Percentiles rank a stretch among this genome's conserved stretches.
Conservation (phyloP, 2,113 vertebrate species). For the Pavo muticus region DNA sequence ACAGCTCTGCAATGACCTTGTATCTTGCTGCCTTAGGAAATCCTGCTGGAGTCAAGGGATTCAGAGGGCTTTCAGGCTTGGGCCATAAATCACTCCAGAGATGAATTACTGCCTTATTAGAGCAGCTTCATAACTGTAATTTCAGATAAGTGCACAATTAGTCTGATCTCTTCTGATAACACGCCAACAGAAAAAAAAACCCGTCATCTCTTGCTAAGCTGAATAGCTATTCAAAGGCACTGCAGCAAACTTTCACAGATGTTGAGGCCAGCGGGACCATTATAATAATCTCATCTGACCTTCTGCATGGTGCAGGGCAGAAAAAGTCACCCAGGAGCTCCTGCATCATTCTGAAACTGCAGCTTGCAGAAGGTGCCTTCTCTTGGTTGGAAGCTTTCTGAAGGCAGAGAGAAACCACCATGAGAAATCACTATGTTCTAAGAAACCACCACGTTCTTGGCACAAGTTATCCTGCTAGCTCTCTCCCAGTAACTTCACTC, state of each 20-base stretch:
- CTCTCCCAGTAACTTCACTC: not conserved
- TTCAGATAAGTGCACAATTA: constrained; percentile 59
- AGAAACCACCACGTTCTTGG: not conserved
- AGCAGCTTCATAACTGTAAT: constrained; percentile 57
- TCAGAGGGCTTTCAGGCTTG: constrained; percentile 19
- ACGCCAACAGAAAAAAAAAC: not conserved
- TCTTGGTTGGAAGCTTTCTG: not conserved
- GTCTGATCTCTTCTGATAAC: constrained; percentile 50
- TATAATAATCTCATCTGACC: not conserved
- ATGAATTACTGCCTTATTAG: constrained; percentile 63
- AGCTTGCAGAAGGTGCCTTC: not conserved
- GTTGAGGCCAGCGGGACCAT: not conserved
- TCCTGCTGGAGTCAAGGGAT: not conserved
- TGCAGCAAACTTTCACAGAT: constrained; percentile 9
- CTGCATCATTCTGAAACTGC: not conserved
- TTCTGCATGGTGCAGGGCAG: not conserved
- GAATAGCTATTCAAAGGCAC: constrained; percentile 1
- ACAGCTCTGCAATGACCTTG: not conserved
- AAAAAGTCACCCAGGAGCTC: not conserved
- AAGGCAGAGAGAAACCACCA: not conserved
- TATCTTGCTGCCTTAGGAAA: not conserved
- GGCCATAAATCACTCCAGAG: constrained; percentile 49
- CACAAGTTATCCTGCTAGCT: fast-evolving
- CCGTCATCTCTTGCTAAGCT: not conserved
- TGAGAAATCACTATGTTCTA: not conserved